Conservation (phyloP, 2,797 vertebrate species). For the Pelodytes ibericus region DNA sequence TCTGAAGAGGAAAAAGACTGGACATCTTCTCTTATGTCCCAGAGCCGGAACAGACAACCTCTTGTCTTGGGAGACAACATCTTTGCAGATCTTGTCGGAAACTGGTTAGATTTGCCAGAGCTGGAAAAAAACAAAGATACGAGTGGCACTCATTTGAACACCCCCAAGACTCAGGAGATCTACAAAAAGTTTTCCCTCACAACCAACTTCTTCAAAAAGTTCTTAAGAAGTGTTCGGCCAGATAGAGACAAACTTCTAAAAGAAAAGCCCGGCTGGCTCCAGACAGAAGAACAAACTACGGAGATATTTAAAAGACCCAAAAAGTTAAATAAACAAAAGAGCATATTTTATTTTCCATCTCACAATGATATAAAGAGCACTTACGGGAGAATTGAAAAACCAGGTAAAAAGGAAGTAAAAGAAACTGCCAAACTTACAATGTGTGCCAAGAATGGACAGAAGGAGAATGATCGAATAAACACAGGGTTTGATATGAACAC, state of each 20-base stretch:
- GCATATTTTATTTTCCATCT: conserved; percentile 84
- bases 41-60: conserved; percentile 90
- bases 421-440: conserved; percentile 60
- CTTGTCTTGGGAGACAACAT: conserved; percentile 92
- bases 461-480: conserved; percentile 69
- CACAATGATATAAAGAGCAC: conserved; percentile 71
- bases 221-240: conserved; percentile 88
- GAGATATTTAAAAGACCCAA: conserved; percentile 84
- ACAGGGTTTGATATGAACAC: conserved; percentile 91
- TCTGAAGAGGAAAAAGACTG: conserved; percentile 84
- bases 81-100: conserved; percentile 94
- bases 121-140: conserved; percentile 77
- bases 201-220: conserved; percentile 94
- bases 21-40: conserved; percentile 92
- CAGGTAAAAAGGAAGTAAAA: conserved; percentile 64
- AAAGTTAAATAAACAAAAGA: conserved; percentile 80
- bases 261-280: conserved; percentile 90
- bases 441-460: conserved; percentile 68
- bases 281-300: conserved; percentile 69
- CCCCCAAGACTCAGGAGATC: conserved; percentile 84
- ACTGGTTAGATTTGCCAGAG: conserved; percentile 95
- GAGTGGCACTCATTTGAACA: conserved; percentile 69
- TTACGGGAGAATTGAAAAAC: conserved; percentile 71
- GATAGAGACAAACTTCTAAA: conserved; percentile 91
- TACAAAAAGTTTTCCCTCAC: conserved; percentile 90